phyloP scores from a whole-genome alignment of 2,888 invertebrate species.

The Melipona beecheii region DNA sequence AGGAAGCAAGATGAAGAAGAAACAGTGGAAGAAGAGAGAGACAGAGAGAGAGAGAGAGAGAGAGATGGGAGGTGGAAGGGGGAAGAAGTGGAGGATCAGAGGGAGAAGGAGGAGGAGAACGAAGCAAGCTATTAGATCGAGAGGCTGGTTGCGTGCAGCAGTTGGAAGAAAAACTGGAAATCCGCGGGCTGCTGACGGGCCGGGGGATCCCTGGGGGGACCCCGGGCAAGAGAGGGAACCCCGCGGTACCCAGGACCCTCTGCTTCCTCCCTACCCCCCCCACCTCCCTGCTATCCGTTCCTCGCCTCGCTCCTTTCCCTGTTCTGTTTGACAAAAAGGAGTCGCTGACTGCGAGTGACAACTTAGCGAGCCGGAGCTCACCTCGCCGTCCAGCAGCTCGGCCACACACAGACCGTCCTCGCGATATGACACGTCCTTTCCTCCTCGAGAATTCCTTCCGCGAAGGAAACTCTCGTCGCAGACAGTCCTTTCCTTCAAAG shows the following conservation, averaged over 20 bases:
- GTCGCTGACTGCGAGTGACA: conserved; percentile 82
- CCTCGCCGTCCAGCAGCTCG: conserved; percentile 74
- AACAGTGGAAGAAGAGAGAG: conserved; percentile 38
- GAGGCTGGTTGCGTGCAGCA: conserved; percentile 76
- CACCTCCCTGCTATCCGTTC: conserved; percentile 24
- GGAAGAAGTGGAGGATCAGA: conserved; percentile 46
- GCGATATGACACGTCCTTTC: conserved; percentile 73
- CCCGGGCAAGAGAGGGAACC: conserved; percentile 55
- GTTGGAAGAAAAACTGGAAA: conserved; percentile 81
- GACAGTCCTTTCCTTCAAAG: conserved; percentile 56
- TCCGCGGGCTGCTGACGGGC: conserved; percentile 76
- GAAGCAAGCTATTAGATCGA: conserved; percentile 80
- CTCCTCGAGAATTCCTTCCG: conserved; percentile 68
- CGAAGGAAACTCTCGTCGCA: conserved; percentile 58
- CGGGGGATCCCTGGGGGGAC: conserved; percentile 70
- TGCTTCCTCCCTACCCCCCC: conserved; percentile 26
- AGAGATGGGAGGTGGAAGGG: conserved; percentile 50
- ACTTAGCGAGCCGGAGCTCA: conserved; percentile 82
- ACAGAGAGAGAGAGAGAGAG: conserved; percentile 22
- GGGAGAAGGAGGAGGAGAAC: conserved; percentile 59
- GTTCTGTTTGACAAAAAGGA: conserved; percentile 76
- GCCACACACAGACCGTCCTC: conserved; percentile 75
- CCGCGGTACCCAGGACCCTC: conserved; percentile 62
- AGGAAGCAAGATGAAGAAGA: conserved; percentile 33
- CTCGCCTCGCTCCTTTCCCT: conserved; percentile 58